Conservation (phyloP, 2,797 vertebrate species). For the Sebastes dallii region DNA sequence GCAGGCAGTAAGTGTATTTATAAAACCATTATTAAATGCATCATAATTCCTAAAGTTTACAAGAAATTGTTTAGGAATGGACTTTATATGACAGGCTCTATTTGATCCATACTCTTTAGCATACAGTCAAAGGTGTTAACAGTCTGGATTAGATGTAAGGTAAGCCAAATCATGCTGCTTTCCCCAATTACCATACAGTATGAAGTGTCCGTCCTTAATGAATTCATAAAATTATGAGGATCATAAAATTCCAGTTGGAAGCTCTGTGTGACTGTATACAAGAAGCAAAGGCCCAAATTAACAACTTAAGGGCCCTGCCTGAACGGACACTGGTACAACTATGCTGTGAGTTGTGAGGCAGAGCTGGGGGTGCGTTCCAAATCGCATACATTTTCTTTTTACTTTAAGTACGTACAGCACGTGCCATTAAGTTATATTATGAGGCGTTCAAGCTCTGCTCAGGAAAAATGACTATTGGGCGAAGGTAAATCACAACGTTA, state of each 20-base stretch:
- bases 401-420: no score
- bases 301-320: background rate
- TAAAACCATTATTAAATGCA: conserved; percentile 26
- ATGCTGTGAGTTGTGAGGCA: background rate
- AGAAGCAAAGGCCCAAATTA: background rate
- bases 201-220: conserved; percentile 21
- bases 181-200: conserved; percentile 15
- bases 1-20: conserved; percentile 7
- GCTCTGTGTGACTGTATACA: conserved; percentile 11
- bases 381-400: no score
- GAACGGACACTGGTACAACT: background rate
- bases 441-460: no score
- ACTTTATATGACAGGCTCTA: conserved; percentile 18
- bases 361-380: no score
- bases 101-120: conserved; percentile 22
- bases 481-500: no score
- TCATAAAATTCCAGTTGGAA: conserved; percentile 40
- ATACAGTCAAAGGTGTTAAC: conserved; percentile 20
- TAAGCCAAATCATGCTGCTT: conserved; percentile 28
- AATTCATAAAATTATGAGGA: conserved; percentile 31
- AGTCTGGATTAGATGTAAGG: conserved; percentile 18
- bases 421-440: no score
- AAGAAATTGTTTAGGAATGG: conserved; percentile 18
- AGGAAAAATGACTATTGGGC: no score
- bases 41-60: conserved; percentile 17